phyloP scores from a whole-genome alignment of 2,888 invertebrate genomes.

The Drosophila picticornis region DNA sequence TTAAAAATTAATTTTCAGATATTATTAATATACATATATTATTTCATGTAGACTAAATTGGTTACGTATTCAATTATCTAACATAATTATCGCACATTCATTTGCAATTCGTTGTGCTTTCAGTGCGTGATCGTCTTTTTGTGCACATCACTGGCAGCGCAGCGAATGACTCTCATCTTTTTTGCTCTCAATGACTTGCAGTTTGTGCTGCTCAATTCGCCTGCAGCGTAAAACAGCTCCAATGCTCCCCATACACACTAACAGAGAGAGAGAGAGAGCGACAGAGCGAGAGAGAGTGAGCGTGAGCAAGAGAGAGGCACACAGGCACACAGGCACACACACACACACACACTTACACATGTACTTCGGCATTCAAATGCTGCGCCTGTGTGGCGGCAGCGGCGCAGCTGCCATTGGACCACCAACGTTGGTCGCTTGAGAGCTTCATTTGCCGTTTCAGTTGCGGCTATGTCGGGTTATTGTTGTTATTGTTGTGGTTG shows the following conservation, averaged over 20 bases:
- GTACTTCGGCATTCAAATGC: slow-evolving; percentile 60
- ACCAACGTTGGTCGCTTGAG: slow-evolving; percentile 76
- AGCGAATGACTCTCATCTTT: slow-evolving; percentile 65
- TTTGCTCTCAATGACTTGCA: slow-evolving; percentile 79
- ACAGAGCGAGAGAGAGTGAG: slow-evolving; percentile 11
- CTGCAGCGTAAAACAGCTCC: slow-evolving; percentile 72
- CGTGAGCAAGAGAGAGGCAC: slow-evolving; percentile 24
- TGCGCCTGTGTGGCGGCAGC: slow-evolving; percentile 71
- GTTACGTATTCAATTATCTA: background rate
- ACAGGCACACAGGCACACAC: slow-evolving; percentile 20
- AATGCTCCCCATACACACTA: slow-evolving; percentile 58
- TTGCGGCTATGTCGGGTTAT: slow-evolving; percentile 55
- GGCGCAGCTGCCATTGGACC: slow-evolving; percentile 75
- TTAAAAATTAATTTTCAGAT: background rate
- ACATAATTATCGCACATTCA: background rate
- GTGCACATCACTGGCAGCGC: slow-evolving; percentile 38
- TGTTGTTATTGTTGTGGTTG: slow-evolving; percentile 46
- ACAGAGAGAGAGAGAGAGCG: slow-evolving; percentile 1
- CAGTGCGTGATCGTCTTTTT: slow-evolving; percentile 3
- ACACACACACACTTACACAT: slow-evolving; percentile 28
- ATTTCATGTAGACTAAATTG: background rate
- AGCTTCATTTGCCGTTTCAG: slow-evolving; percentile 79
- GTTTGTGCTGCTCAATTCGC: slow-evolving; percentile 71
- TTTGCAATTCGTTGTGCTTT: background rate
- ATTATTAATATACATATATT: background rate